Conservation (phyloP, 1,140 invertebrate species). For the Dryas iulia region DNA sequence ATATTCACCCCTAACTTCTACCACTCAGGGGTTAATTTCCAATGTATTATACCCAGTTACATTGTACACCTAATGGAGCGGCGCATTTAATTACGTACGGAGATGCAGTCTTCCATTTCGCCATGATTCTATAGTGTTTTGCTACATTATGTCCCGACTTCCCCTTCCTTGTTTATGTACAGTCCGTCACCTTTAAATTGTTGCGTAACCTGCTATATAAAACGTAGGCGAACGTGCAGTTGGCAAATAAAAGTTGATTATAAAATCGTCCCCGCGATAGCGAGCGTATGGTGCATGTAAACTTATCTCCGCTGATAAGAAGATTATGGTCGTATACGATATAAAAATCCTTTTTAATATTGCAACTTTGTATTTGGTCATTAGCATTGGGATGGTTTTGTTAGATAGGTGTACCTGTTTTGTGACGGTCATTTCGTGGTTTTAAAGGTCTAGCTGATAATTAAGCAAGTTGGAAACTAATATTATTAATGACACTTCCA, state of each 20-base stretch:
- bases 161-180: slow-evolving; percentile 21
- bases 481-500: too few relatives aligned
- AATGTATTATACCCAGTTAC: neutral
- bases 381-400: neutral
- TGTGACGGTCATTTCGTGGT: neutral
- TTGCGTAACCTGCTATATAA: neutral
- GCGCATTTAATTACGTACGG: slow-evolving; percentile 33
- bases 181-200: neutral
- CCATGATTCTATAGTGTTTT: slow-evolving; percentile 30
- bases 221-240: neutral
- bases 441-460: neutral
- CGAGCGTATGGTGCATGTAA: neutral
- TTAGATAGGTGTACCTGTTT: too few relatives aligned
- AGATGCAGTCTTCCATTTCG: slow-evolving; percentile 26
- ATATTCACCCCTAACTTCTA: neutral
- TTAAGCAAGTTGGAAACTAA: neutral
- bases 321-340: neutral
- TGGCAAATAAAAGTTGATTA: neutral
- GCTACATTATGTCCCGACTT: slow-evolving; percentile 23
- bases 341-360: neutral
- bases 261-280: neutral
- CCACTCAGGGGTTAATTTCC: neutral
- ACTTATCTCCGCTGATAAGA: neutral
- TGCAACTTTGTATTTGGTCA: neutral
- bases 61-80: slow-evolving; percentile 23